Conservation (phyloP, 30 jellyfish, hydroid and myxozoan genomes). For the Rhopilema esculentum region DNA sequence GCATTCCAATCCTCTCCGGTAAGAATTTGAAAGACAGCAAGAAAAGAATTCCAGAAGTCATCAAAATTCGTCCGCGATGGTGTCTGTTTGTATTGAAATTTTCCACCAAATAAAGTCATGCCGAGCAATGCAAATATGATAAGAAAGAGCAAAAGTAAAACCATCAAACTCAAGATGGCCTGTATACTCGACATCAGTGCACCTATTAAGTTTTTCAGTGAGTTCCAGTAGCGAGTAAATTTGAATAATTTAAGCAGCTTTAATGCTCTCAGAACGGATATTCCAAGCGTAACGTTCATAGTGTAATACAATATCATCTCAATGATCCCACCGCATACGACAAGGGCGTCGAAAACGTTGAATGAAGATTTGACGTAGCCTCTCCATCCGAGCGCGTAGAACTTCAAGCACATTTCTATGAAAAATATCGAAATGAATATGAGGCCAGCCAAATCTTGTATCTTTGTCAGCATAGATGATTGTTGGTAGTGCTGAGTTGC, state of each 20-base stretch:
- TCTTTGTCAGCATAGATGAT: slow-evolving; percentile 56
- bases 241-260: slow-evolving; percentile 86
- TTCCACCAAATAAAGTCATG: slow-evolving; percentile 97
- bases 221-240: slow-evolving; percentile 95
- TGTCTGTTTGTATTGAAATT: slow-evolving; percentile 71
- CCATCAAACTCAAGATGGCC: slow-evolving; percentile 91
- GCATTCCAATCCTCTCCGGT: slow-evolving; percentile 96
- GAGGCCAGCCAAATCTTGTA: slow-evolving; percentile 51
- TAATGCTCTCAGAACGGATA: slow-evolving; percentile 94
- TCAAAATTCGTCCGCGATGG: slow-evolving; percentile 94
- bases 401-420: slow-evolving; percentile 81
- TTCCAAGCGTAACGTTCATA: slow-evolving; percentile 81
- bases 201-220: slow-evolving; percentile 90
- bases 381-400: slow-evolving; percentile 75
- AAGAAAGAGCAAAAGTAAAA: slow-evolving; percentile 80
- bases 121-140: slow-evolving; percentile 94
- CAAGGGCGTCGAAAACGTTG: slow-evolving; percentile 84
- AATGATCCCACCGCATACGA: slow-evolving; percentile 89
- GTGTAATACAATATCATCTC: slow-evolving; percentile 76
- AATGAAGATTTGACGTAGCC: slow-evolving; percentile 80
- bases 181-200: slow-evolving; percentile 85
- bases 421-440: slow-evolving; percentile 56
- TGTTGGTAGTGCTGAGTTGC: slow-evolving; percentile 91
- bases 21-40: slow-evolving; percentile 91
- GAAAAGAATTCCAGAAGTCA: slow-evolving; percentile 95